Percentiles rank a stretch among this genome's conserved stretches.
phyloP scores from a whole-genome alignment of 2,888 invertebrate species.

The Tipula unca region DNA sequence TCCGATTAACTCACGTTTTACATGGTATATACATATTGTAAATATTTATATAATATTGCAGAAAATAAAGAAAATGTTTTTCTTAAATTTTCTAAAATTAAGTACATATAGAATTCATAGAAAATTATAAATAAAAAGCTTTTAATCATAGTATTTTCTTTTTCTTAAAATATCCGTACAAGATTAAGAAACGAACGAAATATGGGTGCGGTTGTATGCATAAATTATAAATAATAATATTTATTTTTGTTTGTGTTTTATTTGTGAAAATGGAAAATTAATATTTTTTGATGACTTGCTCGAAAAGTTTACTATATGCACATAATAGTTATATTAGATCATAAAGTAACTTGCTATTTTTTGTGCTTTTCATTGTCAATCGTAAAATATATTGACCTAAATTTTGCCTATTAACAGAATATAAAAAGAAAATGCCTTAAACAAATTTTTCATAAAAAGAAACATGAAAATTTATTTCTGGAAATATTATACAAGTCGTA shows the following conservation, averaged over 20 bases:
- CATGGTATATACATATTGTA: background rate
- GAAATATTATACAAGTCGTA: background rate
- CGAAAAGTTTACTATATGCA: background rate
- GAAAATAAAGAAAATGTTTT: background rate
- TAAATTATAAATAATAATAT: background rate
- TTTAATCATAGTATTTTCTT: background rate
- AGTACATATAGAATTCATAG: background rate
- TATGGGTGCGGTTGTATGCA: background rate
- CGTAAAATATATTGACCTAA: background rate
- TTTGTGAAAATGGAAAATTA: background rate
- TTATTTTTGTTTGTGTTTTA: background rate
- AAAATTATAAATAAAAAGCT: background rate
- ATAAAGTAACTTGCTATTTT: background rate
- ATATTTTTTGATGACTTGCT: background rate
- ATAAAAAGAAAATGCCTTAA: background rate
- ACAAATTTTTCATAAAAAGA: background rate
- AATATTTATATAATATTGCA: background rate
- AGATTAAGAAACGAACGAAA: background rate
- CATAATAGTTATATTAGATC: background rate
- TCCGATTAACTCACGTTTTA: background rate
- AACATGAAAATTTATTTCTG: background rate
- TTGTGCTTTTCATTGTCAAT: background rate
- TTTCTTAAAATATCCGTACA: background rate
- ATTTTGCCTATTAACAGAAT: background rate
- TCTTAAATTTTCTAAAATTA: background rate